A percentile compares a stretch with the other conserved stretches of the same genome.
phyloP scores from a whole-genome alignment of 2,113 vertebrate species.

The Aegithalos caudatus region DNA sequence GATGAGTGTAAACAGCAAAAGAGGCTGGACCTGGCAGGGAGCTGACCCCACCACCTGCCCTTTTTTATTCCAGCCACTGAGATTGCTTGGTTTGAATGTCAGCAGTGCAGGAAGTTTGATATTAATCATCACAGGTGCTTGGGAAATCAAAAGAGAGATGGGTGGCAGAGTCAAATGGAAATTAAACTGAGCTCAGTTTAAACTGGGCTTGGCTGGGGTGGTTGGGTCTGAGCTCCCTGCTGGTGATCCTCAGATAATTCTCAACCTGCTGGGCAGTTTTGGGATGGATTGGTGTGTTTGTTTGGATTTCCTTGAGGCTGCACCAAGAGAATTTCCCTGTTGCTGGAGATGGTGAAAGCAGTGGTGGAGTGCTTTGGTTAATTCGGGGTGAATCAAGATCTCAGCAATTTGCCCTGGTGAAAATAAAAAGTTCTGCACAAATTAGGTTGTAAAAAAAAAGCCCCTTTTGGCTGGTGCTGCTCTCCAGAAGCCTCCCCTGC shows the following conservation, averaged over 20 bases:
- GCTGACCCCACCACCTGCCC: neutral
- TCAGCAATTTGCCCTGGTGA: neutral
- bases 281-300: accelerated
- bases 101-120: neutral
- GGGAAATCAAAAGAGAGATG: neutral
- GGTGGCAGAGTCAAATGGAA: neutral
- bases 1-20: neutral
- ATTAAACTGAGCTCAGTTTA: neutral
- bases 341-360: neutral
- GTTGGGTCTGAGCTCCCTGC: neutral
- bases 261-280: neutral
- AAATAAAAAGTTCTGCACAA: neutral
- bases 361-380: accelerated
- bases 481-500: neutral
- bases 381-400: accelerated
- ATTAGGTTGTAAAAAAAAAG: accelerated
- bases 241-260: neutral
- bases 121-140: neutral
- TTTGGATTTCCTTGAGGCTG: neutral
- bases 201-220: neutral
- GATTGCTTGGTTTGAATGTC: neutral
- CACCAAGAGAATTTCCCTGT: neutral
- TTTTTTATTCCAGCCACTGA: neutral
- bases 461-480: accelerated
- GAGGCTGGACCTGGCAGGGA: neutral